A percentile compares a stretch with the other conserved stretches of the same genome.
Conservation (phyloP, 2,888 invertebrate genomes). For the Portevinia maculata region DNA sequence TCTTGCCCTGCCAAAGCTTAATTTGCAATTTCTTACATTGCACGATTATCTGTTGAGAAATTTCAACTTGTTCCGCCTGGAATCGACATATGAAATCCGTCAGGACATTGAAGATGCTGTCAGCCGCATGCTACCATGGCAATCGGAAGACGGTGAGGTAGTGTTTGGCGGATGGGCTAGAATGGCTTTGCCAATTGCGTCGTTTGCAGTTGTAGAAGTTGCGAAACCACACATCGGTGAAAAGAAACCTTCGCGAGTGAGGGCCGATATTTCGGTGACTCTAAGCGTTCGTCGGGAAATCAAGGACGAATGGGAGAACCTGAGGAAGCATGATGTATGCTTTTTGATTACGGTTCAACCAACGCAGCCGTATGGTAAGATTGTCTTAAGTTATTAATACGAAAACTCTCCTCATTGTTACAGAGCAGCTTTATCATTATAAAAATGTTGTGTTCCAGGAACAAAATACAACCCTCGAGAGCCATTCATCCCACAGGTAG, state of each 20-base stretch:
- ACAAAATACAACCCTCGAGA: constrained; percentile 91
- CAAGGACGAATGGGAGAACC: constrained; percentile 97
- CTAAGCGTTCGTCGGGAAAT: constrained; percentile 95
- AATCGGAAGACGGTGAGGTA: constrained; percentile 91
- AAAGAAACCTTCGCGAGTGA: constrained; percentile 96
- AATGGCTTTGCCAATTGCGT: constrained; percentile 97
- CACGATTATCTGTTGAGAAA: constrained; percentile 99
- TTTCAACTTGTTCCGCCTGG: constrained; percentile 97
- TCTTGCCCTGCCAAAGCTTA: constrained; percentile 97
- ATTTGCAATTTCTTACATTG: constrained; percentile 98
- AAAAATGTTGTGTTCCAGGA: constrained; percentile 82
- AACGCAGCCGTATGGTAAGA: constrained; percentile 89
- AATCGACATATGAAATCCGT: constrained; percentile 97
- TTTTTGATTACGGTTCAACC: constrained; percentile 97
- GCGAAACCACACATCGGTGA: constrained; percentile 96
- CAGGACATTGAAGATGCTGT: constrained; percentile 99
- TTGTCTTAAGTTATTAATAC: too few species aligned
- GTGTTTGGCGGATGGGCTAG: constrained; percentile 99
- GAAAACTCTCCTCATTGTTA: background rate
- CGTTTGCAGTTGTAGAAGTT: constrained; percentile 97
- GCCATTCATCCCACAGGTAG: constrained; percentile 96
- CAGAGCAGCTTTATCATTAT: background rate
- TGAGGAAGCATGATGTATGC: constrained; percentile 98
- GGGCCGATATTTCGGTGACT: constrained; percentile 97
- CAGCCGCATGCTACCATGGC: constrained; percentile 97